Evolutionary conservation across 2,888 invertebrate genomes (phyloP).

Genomic region (Mythimna pallens): DNA sequence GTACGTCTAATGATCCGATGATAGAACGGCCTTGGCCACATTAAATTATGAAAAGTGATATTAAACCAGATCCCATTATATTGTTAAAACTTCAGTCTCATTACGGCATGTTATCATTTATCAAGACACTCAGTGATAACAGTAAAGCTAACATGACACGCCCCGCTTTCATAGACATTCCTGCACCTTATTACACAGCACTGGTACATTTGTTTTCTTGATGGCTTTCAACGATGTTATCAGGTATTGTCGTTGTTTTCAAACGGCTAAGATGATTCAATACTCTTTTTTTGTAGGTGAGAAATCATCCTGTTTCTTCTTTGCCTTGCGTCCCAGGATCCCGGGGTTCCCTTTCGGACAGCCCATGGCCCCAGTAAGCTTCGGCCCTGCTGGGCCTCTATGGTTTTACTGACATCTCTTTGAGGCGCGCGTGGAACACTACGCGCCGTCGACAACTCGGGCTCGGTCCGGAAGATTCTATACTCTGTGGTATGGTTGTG

Average conservation of each 20-base stretch:
- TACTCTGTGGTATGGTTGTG: not conserved
- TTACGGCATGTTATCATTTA: constrained; percentile 11
- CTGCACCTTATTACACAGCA: constrained; percentile 1
- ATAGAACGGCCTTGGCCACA: not conserved
- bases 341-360: too few species aligned
- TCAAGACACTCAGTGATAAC: constrained; percentile 18
- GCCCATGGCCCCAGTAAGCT: too few species aligned
- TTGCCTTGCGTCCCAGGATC: too few species aligned
- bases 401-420: too few species aligned
- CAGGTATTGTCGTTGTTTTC: not conserved
- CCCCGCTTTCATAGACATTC: constrained; percentile 35
- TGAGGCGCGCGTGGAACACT: too few species aligned
- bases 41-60: too few species aligned
- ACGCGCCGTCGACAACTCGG: too few species aligned
- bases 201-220: constrained; percentile 10
- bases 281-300: not conserved
- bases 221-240: constrained; percentile 25
- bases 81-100: constrained; percentile 6
- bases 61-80: not conserved
- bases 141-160: constrained; percentile 13
- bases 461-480: too few species aligned
- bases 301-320: too few species aligned
- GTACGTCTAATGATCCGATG: not conserved
- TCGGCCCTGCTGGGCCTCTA: too few species aligned
- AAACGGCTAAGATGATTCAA: not conserved